Percentiles rank a stretch among this genome's conserved stretches.
phyloP scores from a whole-genome alignment of 1,140 invertebrate species.

The Sycophaga agraensis region DNA sequence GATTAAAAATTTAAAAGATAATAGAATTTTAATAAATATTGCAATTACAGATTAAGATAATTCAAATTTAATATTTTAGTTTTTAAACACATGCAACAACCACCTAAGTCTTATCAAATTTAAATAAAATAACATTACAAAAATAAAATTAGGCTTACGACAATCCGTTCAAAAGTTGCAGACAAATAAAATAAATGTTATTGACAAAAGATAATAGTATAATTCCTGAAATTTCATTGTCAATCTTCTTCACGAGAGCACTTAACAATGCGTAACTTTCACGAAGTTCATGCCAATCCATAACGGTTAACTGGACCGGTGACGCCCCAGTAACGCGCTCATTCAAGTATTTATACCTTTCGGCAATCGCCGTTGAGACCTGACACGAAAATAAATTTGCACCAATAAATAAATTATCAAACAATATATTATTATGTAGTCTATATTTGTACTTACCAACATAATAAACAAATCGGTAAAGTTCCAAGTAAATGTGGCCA shows the following conservation, averaged over 20 bases:
- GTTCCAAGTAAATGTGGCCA: constrained; percentile 70
- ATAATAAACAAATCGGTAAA: constrained; percentile 69
- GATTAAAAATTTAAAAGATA: background rate
- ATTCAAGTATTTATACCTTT: constrained; percentile 50
- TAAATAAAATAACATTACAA: background rate
- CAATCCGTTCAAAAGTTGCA: constrained; percentile 71
- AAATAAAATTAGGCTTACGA: constrained; percentile 57
- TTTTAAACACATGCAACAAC: background rate
- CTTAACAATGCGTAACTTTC: constrained; percentile 63
- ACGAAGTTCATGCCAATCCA: constrained; percentile 60
- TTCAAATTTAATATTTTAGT: background rate
- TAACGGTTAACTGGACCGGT: constrained; percentile 28
- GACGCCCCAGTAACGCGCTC: constrained; percentile 31
- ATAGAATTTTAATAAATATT: background rate
- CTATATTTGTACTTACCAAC: constrained; percentile 51
- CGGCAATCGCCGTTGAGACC: constrained; percentile 51
- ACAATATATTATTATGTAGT: background rate
- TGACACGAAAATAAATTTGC: constrained; percentile 17
- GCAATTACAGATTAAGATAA: background rate
- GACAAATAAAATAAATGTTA: constrained; percentile 73
- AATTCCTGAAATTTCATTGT: constrained; percentile 61
- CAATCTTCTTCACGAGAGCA: constrained; percentile 60
- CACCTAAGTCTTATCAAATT: no score
- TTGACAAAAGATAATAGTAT: constrained; percentile 68
- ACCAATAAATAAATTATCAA: background rate